A percentile compares a stretch with the other conserved stretches of the same genome.
Evolutionary conservation across 2,797 vertebrate genomes (phyloP).

Genomic region (Myiotriccus ornatus): DNA sequence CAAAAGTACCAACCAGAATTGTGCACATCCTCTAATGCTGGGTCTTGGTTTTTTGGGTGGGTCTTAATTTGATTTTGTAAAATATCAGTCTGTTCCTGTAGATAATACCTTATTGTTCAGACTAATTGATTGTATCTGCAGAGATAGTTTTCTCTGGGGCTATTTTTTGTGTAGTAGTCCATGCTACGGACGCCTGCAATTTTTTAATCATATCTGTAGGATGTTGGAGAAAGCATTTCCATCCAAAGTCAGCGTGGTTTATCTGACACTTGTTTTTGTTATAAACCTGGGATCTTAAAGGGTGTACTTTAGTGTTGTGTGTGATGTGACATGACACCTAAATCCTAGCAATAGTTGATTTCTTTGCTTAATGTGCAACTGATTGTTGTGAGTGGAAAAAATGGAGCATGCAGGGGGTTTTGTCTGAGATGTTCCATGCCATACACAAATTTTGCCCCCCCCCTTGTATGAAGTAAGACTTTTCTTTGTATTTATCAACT

Average conservation of each 20-base stretch:
- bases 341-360: not conserved
- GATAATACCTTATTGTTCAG: too few species aligned
- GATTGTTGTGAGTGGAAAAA: not conserved
- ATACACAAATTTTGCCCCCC: not conserved
- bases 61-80: not conserved
- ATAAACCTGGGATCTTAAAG: not conserved
- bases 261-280: not conserved
- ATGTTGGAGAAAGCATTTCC: not conserved
- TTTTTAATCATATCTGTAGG: rapidly evolving
- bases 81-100: not conserved
- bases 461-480: not conserved
- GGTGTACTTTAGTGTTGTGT: not conserved
- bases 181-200: not conserved
- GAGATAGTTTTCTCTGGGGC: not conserved
- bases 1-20: not conserved
- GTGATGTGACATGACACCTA: not conserved
- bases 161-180: not conserved
- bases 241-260: not conserved
- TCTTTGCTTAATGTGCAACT: not conserved
- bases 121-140: not conserved
- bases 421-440: not conserved
- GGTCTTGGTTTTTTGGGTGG: not conserved
- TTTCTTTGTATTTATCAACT: not conserved
- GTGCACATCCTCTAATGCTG: not conserved
- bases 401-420: not conserved